Percentiles rank a stretch among this genome's conserved stretches.
Evolutionary conservation across 2,888 invertebrate species (phyloP).

Genomic region (Lissonota sp.): DNA sequence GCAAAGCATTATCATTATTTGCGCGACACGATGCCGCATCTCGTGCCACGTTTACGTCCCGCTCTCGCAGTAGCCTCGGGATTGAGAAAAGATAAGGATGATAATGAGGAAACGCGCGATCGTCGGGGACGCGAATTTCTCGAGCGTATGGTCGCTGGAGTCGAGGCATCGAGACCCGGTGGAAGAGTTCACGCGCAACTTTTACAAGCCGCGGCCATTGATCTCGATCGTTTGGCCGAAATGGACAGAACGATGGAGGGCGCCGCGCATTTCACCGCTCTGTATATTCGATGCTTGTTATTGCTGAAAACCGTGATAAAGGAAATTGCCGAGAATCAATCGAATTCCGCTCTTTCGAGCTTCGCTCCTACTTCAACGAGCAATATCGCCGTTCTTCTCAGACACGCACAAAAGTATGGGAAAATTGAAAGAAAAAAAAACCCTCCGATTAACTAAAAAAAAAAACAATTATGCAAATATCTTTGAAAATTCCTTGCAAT

Average conservation of each 20-base stretch:
- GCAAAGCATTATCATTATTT: slow-evolving; percentile 97
- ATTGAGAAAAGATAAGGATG: slow-evolving; percentile 67
- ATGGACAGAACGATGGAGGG: slow-evolving; percentile 92
- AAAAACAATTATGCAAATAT: too few species aligned
- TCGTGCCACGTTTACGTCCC: slow-evolving; percentile 90
- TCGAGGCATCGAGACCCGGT: slow-evolving; percentile 89
- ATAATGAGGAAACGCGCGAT: slow-evolving; percentile 75
- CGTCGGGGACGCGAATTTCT: slow-evolving; percentile 87
- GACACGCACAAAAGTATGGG: slow-evolving; percentile 84
- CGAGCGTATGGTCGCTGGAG: slow-evolving; percentile 89
- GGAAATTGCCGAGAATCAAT: slow-evolving; percentile 76
- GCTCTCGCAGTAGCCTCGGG: slow-evolving; percentile 77
- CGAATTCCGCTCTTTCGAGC: slow-evolving; percentile 47
- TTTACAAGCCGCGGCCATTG: slow-evolving; percentile 84
- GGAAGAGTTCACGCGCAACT: slow-evolving; percentile 83
- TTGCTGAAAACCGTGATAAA: slow-evolving; percentile 84
- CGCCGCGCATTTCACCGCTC: slow-evolving; percentile 92
- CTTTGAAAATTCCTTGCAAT: too few species aligned
- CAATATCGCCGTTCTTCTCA: slow-evolving; percentile 83
- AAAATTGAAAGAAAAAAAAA: too few species aligned
- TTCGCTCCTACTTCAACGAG: slow-evolving; percentile 82
- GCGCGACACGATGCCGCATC: slow-evolving; percentile 95
- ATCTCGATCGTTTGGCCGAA: slow-evolving; percentile 88
- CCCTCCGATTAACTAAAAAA: too few species aligned
- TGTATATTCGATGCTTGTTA: slow-evolving; percentile 89